Conservation (phyloP, 2,797 vertebrate species). For the Euphonia xanthogaster region DNA sequence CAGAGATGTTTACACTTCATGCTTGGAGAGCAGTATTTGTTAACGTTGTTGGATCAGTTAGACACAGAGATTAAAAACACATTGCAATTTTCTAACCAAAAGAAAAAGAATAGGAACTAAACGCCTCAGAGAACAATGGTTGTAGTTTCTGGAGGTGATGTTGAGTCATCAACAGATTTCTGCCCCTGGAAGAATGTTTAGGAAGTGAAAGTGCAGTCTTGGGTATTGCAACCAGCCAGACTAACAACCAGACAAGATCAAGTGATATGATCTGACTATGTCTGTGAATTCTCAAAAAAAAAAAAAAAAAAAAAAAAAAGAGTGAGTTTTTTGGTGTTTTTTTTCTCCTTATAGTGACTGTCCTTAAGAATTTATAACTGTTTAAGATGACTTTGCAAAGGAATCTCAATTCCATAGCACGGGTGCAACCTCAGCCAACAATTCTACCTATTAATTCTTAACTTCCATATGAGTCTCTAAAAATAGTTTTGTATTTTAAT, state of each 20-base stretch:
- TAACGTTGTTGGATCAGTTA: not conserved
- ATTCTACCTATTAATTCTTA: not conserved
- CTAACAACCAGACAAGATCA: slow-evolving; percentile 71
- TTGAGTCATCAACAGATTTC: slow-evolving; percentile 70
- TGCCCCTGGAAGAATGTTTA: slow-evolving; percentile 51
- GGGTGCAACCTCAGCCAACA: not conserved
- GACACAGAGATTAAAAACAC: not conserved
- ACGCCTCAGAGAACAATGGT: slow-evolving; percentile 16
- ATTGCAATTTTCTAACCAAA: not conserved
- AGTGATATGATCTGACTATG: slow-evolving; percentile 54
- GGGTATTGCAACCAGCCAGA: slow-evolving; percentile 55
- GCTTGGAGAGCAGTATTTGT: not conserved
- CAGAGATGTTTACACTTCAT: not conserved
- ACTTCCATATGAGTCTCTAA: not conserved
- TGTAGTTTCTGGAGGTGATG: slow-evolving; percentile 59
- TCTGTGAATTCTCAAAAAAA: slow-evolving; percentile 20
- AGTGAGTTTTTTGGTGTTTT: accelerated
- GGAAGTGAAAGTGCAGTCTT: slow-evolving; percentile 78
- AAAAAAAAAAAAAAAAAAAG: not conserved
- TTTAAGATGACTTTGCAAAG: not conserved
- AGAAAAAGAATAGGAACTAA: slow-evolving; percentile 56
- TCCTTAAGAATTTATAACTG: not conserved
- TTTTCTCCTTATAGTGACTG: not conserved
- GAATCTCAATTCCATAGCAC: not conserved
- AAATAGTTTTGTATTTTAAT: not conserved